phyloP scores from a whole-genome alignment of 2,113 vertebrate species.

The Caracal caracal region DNA sequence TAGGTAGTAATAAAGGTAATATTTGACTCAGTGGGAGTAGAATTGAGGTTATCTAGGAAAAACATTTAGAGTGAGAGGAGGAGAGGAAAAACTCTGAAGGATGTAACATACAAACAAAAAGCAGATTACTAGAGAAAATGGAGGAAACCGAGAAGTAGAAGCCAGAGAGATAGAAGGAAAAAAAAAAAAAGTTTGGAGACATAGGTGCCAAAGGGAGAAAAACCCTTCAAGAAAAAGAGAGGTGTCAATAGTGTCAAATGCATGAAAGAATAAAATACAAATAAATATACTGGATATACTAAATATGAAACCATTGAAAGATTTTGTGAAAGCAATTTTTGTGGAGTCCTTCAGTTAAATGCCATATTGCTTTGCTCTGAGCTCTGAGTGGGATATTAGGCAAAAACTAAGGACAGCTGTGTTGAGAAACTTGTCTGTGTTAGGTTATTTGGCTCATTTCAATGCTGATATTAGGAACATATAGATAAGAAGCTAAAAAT shows the following conservation, averaged over 20 bases:
- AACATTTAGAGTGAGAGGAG: not conserved
- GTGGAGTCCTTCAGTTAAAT: not conserved
- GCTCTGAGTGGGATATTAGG: not conserved
- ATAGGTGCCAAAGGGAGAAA: not conserved
- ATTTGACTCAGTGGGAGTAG: not conserved
- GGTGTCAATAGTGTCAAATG: not conserved
- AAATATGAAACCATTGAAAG: not conserved
- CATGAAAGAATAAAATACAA: not conserved
- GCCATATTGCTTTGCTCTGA: not conserved
- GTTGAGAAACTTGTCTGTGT: not conserved
- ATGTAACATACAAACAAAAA: not conserved
- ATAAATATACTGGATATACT: not conserved
- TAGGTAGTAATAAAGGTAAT: not conserved
- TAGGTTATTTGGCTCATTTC: not conserved
- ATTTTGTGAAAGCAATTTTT: not conserved
- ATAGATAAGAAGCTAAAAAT: not conserved
- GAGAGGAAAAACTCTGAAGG: not conserved
- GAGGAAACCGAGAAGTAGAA: not conserved
- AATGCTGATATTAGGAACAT: not conserved
- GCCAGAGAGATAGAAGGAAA: not conserved
- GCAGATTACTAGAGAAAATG: not conserved
- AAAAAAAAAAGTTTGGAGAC: not conserved
- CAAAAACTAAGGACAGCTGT: not conserved
- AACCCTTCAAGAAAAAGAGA: not conserved
- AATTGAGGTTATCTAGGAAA: constrained; percentile 5